phyloP scores from a whole-genome alignment of 2,888 invertebrate species.

The Meandrusa payeni region DNA sequence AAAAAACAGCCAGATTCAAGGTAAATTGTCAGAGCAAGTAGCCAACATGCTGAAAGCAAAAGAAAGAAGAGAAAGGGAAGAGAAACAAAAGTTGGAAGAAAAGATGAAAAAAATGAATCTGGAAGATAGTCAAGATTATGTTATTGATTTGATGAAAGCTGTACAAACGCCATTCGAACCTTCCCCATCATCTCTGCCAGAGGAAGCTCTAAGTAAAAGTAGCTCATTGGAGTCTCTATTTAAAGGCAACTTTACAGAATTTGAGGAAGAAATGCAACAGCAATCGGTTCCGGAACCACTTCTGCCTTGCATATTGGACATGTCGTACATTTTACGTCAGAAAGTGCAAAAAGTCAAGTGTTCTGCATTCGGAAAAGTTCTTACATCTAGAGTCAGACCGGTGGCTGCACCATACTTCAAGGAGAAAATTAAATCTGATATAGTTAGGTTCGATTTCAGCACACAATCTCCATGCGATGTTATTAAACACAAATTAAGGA shows the following conservation, averaged over 20 bases:
- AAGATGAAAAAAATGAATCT: conserved; percentile 41
- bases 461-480: conserved; percentile 63
- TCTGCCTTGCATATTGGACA: conserved; percentile 50
- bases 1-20: conserved; percentile 45
- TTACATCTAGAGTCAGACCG: conserved; percentile 46
- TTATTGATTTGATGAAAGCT: conserved; percentile 60
- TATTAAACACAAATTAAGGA: conserved; percentile 46
- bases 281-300: conserved; percentile 34
- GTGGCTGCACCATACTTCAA: conserved; percentile 55
- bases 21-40: conserved; percentile 54
- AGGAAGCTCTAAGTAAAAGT: conserved; percentile 39
- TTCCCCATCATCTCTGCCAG: conserved; percentile 18
- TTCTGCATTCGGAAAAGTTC: conserved; percentile 60
- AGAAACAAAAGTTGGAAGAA: conserved; percentile 42
- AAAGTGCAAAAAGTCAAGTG: conserved; percentile 47
- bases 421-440: conserved; percentile 36
- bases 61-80: conserved; percentile 49
- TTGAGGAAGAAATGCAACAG: conserved; percentile 30
- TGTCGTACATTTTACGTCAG: conserved; percentile 52
- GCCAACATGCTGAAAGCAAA: conserved; percentile 65
- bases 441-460: conserved; percentile 53
- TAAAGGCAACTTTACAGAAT: conserved; percentile 38
- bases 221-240: conserved; percentile 55
- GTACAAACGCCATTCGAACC: conserved; percentile 40
- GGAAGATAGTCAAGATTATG: conserved; percentile 43